Percentiles rank a stretch among this genome's conserved stretches.
Evolutionary conservation across 2,888 invertebrate species (phyloP).

Genomic region (Limnephilus auricula): DNA sequence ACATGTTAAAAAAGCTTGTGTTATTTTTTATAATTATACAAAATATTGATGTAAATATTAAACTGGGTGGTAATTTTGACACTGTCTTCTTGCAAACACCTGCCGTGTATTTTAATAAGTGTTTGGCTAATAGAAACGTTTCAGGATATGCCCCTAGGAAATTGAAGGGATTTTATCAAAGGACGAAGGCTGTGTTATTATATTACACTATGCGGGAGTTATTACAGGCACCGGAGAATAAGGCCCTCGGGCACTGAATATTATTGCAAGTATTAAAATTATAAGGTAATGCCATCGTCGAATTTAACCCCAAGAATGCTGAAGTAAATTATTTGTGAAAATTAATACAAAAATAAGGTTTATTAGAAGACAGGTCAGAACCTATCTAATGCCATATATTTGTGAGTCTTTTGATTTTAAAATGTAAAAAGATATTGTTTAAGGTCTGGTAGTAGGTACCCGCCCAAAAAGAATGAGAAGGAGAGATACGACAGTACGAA

Average conservation of each 20-base stretch:
- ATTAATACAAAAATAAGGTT: neutral
- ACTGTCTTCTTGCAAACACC: neutral
- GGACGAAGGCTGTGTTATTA: constrained; percentile 24
- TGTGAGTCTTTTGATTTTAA: neutral
- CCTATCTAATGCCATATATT: neutral
- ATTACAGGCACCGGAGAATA: constrained; percentile 21
- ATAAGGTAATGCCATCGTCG: constrained; percentile 29
- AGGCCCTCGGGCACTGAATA: constrained; percentile 13
- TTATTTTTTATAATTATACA: neutral
- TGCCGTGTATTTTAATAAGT: constrained; percentile 34
- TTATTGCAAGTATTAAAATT: constrained; percentile 25
- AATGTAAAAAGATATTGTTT: too few relatives aligned
- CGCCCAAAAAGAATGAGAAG: too few relatives aligned
- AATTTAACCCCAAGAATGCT: neutral
- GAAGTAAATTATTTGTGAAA: neutral
- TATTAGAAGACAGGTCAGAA: neutral
- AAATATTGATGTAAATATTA: neutral
- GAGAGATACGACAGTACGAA: too few relatives aligned
- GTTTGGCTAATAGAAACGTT: constrained; percentile 47
- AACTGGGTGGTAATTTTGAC: neutral
- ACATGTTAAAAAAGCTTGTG: neutral
- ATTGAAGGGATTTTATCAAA: constrained; percentile 36
- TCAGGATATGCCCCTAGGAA: constrained; percentile 30
- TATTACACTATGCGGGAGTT: constrained; percentile 23
- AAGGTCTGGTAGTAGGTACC: too few relatives aligned